phyloP scores from a whole-genome alignment of 2,113 vertebrate species.

The Ovis aries region DNA sequence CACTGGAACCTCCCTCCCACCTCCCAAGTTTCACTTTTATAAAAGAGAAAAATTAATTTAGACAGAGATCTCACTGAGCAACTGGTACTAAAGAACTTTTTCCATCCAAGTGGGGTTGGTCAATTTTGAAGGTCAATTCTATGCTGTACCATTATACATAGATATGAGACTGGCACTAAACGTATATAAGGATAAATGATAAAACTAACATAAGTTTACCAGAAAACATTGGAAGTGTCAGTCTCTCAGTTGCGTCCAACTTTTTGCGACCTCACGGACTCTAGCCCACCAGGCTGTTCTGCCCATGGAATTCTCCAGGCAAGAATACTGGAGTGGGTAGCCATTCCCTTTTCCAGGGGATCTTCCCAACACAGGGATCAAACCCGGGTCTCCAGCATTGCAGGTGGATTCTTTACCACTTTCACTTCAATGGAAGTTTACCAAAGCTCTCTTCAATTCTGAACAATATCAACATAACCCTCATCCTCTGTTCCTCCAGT shows the following conservation, averaged over 20 bases:
- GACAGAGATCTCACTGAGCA: background rate
- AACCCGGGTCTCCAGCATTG: background rate
- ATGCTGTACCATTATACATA: background rate
- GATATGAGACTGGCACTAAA: background rate
- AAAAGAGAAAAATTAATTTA: background rate
- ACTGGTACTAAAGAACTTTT: background rate
- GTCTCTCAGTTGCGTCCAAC: background rate
- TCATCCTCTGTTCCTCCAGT: background rate
- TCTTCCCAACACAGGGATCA: background rate
- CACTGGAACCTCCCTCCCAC: background rate
- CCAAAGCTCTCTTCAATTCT: background rate
- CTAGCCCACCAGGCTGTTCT: background rate
- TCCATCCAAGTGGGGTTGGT: background rate
- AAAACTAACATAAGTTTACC: background rate
- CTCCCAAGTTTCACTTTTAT: background rate
- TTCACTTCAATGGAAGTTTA: background rate
- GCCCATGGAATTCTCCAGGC: background rate
- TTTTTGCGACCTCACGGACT: fast-evolving
- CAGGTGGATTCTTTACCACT: background rate
- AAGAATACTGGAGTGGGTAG: background rate
- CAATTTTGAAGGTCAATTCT: background rate
- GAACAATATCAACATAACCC: background rate
- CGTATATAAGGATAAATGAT: background rate
- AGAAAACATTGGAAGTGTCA: background rate
- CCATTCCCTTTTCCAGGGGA: background rate